Evolutionary conservation across 2,888 invertebrate genomes (phyloP), one percentile per base, ranked within the genome.

Genomic region (Leptinotarsa juncta): DNA sequence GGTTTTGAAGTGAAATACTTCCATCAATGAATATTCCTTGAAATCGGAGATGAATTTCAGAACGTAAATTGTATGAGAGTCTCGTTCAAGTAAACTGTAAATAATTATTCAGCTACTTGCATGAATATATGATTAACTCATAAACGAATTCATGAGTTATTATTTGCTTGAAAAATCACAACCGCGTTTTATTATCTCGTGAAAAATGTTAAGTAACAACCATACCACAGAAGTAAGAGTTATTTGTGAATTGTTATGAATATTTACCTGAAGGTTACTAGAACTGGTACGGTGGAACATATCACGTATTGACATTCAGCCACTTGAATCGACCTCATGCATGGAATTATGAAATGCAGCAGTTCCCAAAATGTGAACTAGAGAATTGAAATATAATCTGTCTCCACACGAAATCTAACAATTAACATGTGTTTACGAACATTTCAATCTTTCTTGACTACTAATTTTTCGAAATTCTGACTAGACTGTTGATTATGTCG

Each of bases 221-320:
- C 62, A 20, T 18, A 23, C 4, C 23, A 23, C 14, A 57, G 20
- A 62, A 62, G 62, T 62, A 62, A 62, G 62, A 32, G 62, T 62
- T 62, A 62, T 62, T 62, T 18, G 62, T 42, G 42, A 42, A 5
- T 62, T 62, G 62, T 62, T 62, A 62, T 62, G 62, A 62, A 62
- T 62, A 32, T 20, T 57, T 62, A 62, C 32, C 42, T 42, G 62
- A 62, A 62, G 62, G 62, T 62, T 42, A 62, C n/a, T 42, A 62
- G 62, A 62, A 62, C 62, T 62, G 62, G 62, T 62, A 62, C 18
- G 62, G 62, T 62, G 62, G 42, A 62, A 62, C 62, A n/a, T 32
- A 62, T 32, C 32, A 32, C 62, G 62, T 26, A 62, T 26, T n/a
- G 62, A 42, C 62, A 62, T 62, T 62, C 62, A 62, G 62, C 62